A percentile compares a stretch with the other conserved stretches of the same genome.
These are phyloP conservation scores for Parasteatoda tepidariorum DNA, from an alignment of 1,140 invertebrate genomes.

Conservation along the genomic window DNA sequence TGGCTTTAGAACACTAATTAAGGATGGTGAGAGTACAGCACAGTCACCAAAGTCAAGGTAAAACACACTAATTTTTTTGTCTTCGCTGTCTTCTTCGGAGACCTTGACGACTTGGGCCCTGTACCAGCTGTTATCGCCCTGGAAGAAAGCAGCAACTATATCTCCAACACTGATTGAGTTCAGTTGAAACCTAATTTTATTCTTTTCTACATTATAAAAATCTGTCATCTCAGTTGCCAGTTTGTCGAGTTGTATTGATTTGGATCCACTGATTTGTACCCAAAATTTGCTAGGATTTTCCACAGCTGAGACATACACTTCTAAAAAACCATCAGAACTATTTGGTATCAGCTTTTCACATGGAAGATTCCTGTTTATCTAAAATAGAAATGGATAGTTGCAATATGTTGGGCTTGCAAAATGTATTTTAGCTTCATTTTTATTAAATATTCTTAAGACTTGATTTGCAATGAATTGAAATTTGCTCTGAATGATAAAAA, in stretches of 20 bases:
- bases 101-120: slow-evolving; percentile 73
- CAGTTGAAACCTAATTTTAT: slow-evolving; percentile 68
- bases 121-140: slow-evolving; percentile 82
- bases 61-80: slow-evolving; percentile 76
- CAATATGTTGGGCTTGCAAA: background rate
- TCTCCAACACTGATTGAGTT: slow-evolving; percentile 75
- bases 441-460: too few relatives aligned
- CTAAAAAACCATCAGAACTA: slow-evolving; percentile 73
- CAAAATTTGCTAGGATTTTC: slow-evolving; percentile 84
- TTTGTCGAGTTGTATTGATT: slow-evolving; percentile 78
- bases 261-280: slow-evolving; percentile 81
- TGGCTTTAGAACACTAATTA: slow-evolving; percentile 77
- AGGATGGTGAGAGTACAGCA: slow-evolving; percentile 73
- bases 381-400: background rate
- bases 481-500: too few relatives aligned
- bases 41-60: slow-evolving; percentile 86
- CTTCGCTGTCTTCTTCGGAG: slow-evolving; percentile 68
- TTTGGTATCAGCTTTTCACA: slow-evolving; percentile 63
- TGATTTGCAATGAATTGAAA: too few relatives aligned
- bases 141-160: slow-evolving; percentile 82
- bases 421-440: too few relatives aligned
- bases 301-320: slow-evolving; percentile 85
- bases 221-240: slow-evolving; percentile 82
- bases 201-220: slow-evolving; percentile 78
- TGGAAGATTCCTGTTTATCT: slow-evolving; percentile 2